Evolutionary conservation across 2,888 invertebrate species (phyloP), one percentile per base, ranked within the genome.

Genomic region (Andrena camellia): DNA sequence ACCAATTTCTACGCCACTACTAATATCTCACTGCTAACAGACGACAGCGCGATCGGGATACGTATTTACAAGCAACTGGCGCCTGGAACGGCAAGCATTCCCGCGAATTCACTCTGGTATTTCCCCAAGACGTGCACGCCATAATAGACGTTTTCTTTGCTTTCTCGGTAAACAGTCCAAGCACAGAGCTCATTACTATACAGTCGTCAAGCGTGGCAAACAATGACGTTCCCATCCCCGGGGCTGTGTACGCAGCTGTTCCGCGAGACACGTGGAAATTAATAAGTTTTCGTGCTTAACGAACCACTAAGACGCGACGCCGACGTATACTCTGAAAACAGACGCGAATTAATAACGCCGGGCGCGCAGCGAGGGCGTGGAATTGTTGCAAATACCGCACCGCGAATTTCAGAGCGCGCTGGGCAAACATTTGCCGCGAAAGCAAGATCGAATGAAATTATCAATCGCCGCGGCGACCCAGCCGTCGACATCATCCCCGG

Each of bases 101-200:
- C 1, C 29, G 52, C 33, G 20, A 29, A 71, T 70, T 60, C 42
- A 13, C 62, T 2, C 23, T 31, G 20, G 33, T 50, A 23, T 63
- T 78, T 52, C 64, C 33, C 48, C 42, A 52, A 48, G 23, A 63
- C 48, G 57, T n/a, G 52, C 2, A 13, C 35, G 50, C 50, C 59
- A 64, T 81, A 81, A 72, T 67, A 69, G 64, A 57, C 57, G 68
- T 8, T 82, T 69, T 74, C 83, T 78, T 73, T 67, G 78, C 70
- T 83, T 78, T 82, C 78, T 82, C 70, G 74, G 73, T 52, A 83
- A 83, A 82, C 82, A 78, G 54, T 57, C 35, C 31, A 23, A 10
- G 54, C 66, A 48, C 8, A 54, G 48, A 31, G 69, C 83, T 78
- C 78, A 64, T 84, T 83, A 83, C 52, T 63, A 75, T 75, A 74